Conservation (phyloP, 2,888 invertebrate genomes). For the Sarcophaga rosellei region DNA sequence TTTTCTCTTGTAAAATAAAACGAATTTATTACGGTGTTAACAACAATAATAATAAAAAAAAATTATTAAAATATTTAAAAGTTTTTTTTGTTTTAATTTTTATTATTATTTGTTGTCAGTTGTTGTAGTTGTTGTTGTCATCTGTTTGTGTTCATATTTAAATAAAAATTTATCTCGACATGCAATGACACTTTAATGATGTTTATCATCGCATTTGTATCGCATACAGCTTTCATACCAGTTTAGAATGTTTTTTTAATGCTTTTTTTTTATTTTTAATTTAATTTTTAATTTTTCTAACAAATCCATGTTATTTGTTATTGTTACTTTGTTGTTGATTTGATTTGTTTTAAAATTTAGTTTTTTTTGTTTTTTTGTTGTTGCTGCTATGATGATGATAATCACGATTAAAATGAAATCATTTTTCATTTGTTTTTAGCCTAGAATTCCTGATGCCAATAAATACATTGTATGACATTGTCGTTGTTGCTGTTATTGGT, state of each 20-base stretch:
- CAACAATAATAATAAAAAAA: no score
- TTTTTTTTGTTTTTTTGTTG: no score
- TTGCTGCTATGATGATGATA: no score
- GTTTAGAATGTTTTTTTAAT: conserved; percentile 13
- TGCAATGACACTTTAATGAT: conserved; percentile 63
- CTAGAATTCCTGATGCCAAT: background rate
- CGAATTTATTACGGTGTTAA: background rate
- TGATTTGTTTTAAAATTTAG: background rate
- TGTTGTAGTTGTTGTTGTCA: conserved; percentile 28
- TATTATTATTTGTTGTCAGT: background rate
- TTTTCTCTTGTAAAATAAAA: no score
- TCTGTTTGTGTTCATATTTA: conserved; percentile 19
- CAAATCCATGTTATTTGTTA: background rate
- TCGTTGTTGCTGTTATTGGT: conserved; percentile 6
- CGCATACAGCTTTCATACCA: conserved; percentile 24
- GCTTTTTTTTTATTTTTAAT: background rate
- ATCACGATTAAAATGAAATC: no score
- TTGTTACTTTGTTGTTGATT: no score
- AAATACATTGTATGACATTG: background rate
- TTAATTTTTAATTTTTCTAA: background rate
- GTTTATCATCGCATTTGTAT: conserved; percentile 56
- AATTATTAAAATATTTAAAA: no score
- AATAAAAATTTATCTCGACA: conserved; percentile 47
- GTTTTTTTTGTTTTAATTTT: no score
- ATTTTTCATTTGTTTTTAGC: background rate